These are phyloP conservation scores for Nymphalis polychloros DNA, from an alignment of 2,888 invertebrate genomes.

Conservation along the genomic window DNA sequence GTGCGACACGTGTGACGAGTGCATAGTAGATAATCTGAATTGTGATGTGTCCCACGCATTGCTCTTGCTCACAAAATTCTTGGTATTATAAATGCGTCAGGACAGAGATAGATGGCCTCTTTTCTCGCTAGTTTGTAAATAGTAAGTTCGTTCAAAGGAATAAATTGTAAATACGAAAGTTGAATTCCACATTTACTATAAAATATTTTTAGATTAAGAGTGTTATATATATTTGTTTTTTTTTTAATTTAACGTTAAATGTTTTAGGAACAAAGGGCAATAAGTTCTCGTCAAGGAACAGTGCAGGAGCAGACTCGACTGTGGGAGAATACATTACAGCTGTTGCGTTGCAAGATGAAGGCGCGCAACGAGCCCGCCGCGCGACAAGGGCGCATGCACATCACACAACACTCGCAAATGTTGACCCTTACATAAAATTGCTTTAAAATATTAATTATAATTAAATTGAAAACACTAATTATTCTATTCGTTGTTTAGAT, in stretches of 20 bases:
- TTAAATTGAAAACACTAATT: too few relatives aligned
- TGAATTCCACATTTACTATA: neutral
- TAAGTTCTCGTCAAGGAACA: constrained; percentile 73
- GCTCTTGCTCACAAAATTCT: neutral
- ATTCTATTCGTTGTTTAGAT: too few relatives aligned
- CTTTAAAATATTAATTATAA: too few relatives aligned
- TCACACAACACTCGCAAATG: constrained; percentile 84
- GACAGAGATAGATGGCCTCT: too few relatives aligned
- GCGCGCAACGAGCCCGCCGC: constrained; percentile 76
- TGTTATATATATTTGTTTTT: too few relatives aligned
- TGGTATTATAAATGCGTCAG: neutral
- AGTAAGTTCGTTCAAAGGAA: neutral
- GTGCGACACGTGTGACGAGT: constrained; percentile 1
- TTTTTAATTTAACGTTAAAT: too few relatives aligned
- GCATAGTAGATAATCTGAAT: neutral
- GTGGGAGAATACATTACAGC: constrained; percentile 70
- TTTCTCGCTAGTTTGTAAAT: neutral
- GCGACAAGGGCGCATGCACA: constrained; percentile 80
- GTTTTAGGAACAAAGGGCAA: constrained; percentile 68
- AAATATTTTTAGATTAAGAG: too few relatives aligned
- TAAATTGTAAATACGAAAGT: too few relatives aligned
- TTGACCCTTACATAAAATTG: constrained; percentile 73
- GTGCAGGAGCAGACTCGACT: constrained; percentile 73
- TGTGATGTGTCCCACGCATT: neutral
- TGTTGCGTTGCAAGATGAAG: constrained; percentile 80